Evolutionary conservation across 1,140 invertebrate genomes (phyloP).

Genomic region (Temnothorax curvispinosus): DNA sequence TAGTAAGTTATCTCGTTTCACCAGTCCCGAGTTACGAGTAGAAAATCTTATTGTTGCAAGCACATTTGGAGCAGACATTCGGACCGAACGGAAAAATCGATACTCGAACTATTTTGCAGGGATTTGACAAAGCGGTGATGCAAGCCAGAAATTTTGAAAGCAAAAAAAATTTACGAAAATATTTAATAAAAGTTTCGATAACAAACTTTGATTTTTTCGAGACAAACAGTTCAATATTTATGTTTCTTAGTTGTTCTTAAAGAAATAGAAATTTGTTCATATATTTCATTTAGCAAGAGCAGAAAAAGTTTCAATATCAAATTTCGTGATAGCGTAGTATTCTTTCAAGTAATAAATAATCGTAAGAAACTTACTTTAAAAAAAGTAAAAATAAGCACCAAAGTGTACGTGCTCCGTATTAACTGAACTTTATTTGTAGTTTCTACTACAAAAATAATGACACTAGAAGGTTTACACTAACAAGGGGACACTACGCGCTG

Average conservation of each 20-base stretch:
- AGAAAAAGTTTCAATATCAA: not conserved
- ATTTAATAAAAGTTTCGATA: not conserved
- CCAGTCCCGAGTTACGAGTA: not conserved
- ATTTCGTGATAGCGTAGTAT: not conserved
- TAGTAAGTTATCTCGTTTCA: slow-evolving; percentile 46
- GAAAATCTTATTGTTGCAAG: slow-evolving; percentile 40
- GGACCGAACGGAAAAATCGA: slow-evolving; percentile 20
- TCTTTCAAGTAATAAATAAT: not conserved
- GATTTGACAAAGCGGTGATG: not conserved
- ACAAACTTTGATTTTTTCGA: not conserved
- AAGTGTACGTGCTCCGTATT: too few species aligned
- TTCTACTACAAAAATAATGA: too few species aligned
- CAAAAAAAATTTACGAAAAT: not conserved
- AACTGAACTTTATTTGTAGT: too few species aligned
- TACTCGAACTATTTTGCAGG: not conserved
- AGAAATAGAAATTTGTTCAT: not conserved
- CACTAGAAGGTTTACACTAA: too few species aligned
- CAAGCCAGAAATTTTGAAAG: not conserved
- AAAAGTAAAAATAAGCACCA: too few species aligned
- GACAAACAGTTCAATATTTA: not conserved
- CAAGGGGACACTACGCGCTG: too few species aligned
- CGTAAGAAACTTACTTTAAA: too few species aligned
- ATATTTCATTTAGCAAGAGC: not conserved
- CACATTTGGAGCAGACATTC: not conserved
- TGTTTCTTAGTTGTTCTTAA: not conserved